phyloP scores from a whole-genome alignment of 1,140 invertebrate genomes.

The Pemphigus obesinymphae region DNA sequence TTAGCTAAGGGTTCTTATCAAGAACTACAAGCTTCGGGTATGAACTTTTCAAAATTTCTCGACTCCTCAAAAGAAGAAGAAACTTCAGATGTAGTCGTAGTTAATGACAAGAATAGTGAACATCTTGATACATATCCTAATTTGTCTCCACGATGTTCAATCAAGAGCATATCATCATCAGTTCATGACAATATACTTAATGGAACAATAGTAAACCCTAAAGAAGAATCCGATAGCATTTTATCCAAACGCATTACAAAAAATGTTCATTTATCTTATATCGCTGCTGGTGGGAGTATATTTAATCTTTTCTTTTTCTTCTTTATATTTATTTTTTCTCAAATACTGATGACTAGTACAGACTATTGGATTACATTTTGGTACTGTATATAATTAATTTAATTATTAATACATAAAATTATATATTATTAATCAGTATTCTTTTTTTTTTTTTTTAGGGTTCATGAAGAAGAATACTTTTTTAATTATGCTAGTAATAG shows the following conservation, averaged over 20 bases:
- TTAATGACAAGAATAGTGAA: background rate
- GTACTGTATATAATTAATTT: no score
- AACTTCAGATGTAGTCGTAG: conserved; percentile 9
- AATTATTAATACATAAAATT: no score
- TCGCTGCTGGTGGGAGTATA: conserved; percentile 62
- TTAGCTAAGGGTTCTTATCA: conserved; percentile 57
- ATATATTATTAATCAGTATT: no score
- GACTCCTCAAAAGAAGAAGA: conserved; percentile 48
- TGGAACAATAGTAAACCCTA: conserved; percentile 11
- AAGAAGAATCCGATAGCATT: conserved; percentile 42
- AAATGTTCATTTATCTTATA: conserved; percentile 64
- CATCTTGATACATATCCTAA: background rate
- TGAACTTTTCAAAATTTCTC: conserved; percentile 58
- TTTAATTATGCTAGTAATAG: no score
- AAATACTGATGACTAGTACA: conserved; percentile 63
- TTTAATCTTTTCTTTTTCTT: conserved; percentile 56
- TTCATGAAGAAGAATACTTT: no score
- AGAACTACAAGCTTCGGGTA: conserved; percentile 53
- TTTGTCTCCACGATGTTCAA: conserved; percentile 37
- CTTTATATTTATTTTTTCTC: conserved; percentile 61
- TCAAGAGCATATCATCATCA: conserved; percentile 44
- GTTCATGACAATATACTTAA: conserved; percentile 33
- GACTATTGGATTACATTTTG: conserved; percentile 76
- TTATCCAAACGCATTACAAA: conserved; percentile 49
- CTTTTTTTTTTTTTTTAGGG: no score